Percentiles rank a stretch among this genome's conserved stretches.
Evolutionary conservation across 2,888 invertebrate genomes (phyloP).

Genomic region (Plagodis pulveraria): DNA sequence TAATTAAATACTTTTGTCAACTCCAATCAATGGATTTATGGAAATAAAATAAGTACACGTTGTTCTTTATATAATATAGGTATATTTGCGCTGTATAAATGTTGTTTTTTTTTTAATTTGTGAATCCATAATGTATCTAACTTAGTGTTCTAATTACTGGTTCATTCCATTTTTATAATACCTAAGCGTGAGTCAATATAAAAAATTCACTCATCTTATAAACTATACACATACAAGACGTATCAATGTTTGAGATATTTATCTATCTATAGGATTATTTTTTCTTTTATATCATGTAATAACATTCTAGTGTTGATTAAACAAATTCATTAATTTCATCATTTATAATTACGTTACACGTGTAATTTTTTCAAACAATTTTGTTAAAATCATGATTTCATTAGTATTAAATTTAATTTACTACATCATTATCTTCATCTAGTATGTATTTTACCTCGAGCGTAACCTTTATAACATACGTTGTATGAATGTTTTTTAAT

Average conservation of each 20-base stretch:
- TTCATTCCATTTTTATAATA: too few species aligned
- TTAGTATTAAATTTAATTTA: constrained; percentile 2
- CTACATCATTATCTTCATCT: background rate
- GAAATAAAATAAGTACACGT: constrained; percentile 4
- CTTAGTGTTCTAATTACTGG: too few species aligned
- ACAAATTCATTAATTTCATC: too few species aligned
- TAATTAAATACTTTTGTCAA: constrained; percentile 1
- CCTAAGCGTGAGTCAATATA: background rate
- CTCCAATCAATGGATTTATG: constrained; percentile 8
- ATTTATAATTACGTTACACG: too few species aligned
- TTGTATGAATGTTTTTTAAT: constrained; percentile 47
- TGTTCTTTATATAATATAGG: background rate
- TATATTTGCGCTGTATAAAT: background rate
- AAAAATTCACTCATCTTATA: background rate
- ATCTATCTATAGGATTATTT: too few species aligned
- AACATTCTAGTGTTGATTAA: too few species aligned
- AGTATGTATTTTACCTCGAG: constrained; percentile 12
- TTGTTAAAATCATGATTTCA: constrained; percentile 3
- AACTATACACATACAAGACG: background rate
- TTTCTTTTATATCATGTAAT: too few species aligned
- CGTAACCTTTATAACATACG: background rate
- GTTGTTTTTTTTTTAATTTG: background rate
- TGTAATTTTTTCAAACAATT: background rate
- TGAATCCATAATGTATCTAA: background rate
- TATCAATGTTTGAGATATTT: background rate